These are phyloP conservation scores for Copidosoma aretas DNA, from an alignment of 2,888 invertebrate genomes.

Conservation along the genomic window DNA sequence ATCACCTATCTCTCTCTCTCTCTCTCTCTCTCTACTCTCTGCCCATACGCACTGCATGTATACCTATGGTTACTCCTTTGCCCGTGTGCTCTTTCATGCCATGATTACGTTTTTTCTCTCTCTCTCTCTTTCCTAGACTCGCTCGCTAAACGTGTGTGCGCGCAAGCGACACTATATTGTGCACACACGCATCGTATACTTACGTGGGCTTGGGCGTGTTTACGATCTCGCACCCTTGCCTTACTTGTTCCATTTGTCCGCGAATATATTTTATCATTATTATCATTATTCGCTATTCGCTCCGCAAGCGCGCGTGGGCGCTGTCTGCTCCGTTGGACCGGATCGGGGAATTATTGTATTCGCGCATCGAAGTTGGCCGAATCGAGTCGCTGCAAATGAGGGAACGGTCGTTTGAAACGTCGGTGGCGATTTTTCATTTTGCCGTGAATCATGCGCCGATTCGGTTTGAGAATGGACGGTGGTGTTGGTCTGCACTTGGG, in stretches of 20 bases:
- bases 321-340: too few relatives aligned
- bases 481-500: too few relatives aligned
- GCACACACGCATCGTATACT: neutral
- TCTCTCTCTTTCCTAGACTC: slow-evolving; percentile 14
- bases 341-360: too few relatives aligned
- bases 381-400: too few relatives aligned
- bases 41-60: slow-evolving; percentile 11
- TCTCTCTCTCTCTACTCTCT: too few relatives aligned
- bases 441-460: too few relatives aligned
- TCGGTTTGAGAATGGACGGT: too few relatives aligned
- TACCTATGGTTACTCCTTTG: slow-evolving; percentile 6
- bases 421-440: too few relatives aligned
- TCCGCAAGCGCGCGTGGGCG: too few relatives aligned
- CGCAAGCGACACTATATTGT: slow-evolving; percentile 19
- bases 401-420: too few relatives aligned
- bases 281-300: too few relatives aligned
- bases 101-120: slow-evolving; percentile 9
- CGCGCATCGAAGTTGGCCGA: too few relatives aligned
- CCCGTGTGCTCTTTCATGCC: neutral
- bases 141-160: slow-evolving; percentile 19
- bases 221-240: neutral
- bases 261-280: neutral
- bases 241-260: neutral
- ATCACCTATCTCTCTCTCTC: slow-evolving; percentile 11
- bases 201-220: neutral